phyloP scores from a whole-genome alignment of 1,140 invertebrate species.

The Cydia strobilella region DNA sequence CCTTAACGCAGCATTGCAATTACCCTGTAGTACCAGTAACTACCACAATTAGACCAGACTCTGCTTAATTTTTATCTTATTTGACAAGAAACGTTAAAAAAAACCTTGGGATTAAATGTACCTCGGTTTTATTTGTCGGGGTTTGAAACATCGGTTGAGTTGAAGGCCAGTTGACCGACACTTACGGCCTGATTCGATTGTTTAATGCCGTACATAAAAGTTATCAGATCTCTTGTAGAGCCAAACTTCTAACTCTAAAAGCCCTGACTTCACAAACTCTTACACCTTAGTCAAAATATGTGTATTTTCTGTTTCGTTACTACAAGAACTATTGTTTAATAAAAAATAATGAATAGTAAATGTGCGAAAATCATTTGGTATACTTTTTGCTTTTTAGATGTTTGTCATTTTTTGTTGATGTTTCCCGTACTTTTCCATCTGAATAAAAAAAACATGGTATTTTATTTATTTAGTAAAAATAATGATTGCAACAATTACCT shows the following conservation, averaged over 20 bases:
- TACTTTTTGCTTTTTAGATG: not conserved
- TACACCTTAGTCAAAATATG: too few species aligned
- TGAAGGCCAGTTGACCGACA: not conserved
- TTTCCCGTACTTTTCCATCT: too few species aligned
- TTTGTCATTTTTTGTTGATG: too few species aligned
- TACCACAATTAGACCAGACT: slow-evolving; percentile 47
- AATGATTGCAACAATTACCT: not conserved
- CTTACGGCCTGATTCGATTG: not conserved
- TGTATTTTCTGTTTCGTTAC: too few species aligned
- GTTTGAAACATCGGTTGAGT: slow-evolving; percentile 7
- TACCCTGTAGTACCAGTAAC: slow-evolving; percentile 40
- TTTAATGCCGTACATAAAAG: too few species aligned
- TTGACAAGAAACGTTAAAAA: slow-evolving; percentile 38
- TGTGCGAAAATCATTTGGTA: not conserved
- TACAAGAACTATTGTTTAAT: too few species aligned
- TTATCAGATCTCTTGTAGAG: too few species aligned
- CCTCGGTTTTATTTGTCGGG: not conserved
- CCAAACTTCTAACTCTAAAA: too few species aligned
- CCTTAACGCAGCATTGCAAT: slow-evolving; percentile 52
- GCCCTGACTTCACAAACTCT: too few species aligned
- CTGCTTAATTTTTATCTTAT: slow-evolving; percentile 52
- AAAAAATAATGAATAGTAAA: too few species aligned
- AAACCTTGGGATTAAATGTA: slow-evolving; percentile 4
- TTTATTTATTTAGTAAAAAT: too few species aligned
- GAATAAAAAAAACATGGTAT: too few species aligned